A percentile compares a stretch with the other conserved stretches of the same genome.
phyloP scores from a whole-genome alignment of 2,113 vertebrate species.

The Maccullochella peelii region DNA sequence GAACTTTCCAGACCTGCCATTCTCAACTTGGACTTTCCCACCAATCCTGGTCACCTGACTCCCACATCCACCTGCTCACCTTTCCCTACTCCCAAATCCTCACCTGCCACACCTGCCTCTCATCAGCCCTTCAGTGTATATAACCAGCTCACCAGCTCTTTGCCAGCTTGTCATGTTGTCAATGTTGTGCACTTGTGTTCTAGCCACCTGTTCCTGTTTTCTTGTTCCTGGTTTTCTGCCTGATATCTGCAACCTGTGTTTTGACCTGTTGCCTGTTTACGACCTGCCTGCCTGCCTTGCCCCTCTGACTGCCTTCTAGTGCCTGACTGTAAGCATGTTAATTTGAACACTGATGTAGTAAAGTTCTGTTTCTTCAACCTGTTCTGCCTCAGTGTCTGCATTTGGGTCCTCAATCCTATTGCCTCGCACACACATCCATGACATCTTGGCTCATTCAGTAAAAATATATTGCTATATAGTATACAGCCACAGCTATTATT shows the following conservation, averaged over 20 bases:
- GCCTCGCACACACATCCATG: neutral
- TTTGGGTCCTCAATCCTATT: neutral
- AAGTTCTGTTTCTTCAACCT: neutral
- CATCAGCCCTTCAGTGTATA: too few relatives aligned
- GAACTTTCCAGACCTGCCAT: too few relatives aligned
- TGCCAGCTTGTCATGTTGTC: too few relatives aligned
- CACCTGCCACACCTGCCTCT: too few relatives aligned
- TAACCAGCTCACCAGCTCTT: too few relatives aligned
- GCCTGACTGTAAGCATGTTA: neutral
- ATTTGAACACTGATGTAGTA: neutral
- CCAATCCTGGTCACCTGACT: too few relatives aligned
- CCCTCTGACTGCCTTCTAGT: neutral
- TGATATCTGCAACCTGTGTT: neutral
- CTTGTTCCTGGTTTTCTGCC: neutral
- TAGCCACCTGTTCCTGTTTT: neutral
- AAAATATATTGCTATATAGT: neutral
- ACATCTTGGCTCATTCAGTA: neutral
- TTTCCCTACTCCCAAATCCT: too few relatives aligned
- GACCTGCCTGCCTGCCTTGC: neutral
- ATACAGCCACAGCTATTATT: too few relatives aligned
- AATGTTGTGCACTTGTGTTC: neutral
- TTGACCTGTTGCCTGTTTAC: too few relatives aligned
- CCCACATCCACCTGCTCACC: too few relatives aligned
- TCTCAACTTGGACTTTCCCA: too few relatives aligned
- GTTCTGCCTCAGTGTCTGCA: neutral